Evolutionary conservation across 2,888 invertebrate species (phyloP).

Genomic region (Mycalesis mineus): DNA sequence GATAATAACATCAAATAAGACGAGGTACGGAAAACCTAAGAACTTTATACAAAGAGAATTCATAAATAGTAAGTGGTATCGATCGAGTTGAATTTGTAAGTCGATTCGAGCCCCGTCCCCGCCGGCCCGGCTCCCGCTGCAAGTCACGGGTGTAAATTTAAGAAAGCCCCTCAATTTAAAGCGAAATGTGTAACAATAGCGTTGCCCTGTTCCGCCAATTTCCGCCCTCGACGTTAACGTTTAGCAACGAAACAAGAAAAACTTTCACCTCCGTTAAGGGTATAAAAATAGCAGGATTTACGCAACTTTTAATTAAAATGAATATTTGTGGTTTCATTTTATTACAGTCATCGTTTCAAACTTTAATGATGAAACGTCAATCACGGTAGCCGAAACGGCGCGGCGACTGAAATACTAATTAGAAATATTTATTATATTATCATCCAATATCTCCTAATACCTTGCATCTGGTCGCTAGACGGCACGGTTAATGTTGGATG

Average conservation of each 20-base stretch:
- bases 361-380: constrained; percentile 6
- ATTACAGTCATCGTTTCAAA: background rate
- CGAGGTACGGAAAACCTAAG: constrained; percentile 13
- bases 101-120: constrained; percentile 37
- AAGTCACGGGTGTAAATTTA: constrained; percentile 76
- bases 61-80: constrained; percentile 41
- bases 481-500: constrained; percentile 20
- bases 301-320: background rate
- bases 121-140: constrained; percentile 52
- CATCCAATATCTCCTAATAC: constrained; percentile 21
- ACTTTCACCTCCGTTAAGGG: constrained; percentile 53
- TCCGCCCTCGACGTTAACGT: constrained; percentile 64
- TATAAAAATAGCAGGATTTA: background rate
- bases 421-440: constrained; percentile 19
- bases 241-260: constrained; percentile 64
- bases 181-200: constrained; percentile 74
- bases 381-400: background rate
- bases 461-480: constrained; percentile 27
- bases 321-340: background rate
- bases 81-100: constrained; percentile 42
- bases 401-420: constrained; percentile 10
- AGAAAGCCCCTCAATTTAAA: constrained; percentile 77
- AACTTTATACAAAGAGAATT: constrained; percentile 27
- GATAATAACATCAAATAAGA: constrained; percentile 18
- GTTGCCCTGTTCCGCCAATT: constrained; percentile 69